Conservation (phyloP, 2,797 vertebrate species). For the Benthosema pterotum region DNA sequence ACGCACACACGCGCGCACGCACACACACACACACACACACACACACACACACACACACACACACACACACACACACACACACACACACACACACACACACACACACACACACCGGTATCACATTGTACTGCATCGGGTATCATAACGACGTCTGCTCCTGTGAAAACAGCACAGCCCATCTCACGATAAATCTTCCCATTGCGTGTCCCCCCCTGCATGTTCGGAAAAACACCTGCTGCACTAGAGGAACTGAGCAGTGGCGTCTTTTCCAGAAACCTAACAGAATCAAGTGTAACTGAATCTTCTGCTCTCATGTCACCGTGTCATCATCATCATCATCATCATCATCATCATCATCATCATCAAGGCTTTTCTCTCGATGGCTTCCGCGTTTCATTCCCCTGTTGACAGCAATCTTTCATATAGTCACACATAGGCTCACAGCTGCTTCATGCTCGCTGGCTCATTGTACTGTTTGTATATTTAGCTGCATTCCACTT, state of each 20-base stretch:
- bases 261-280: no score
- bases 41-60: not conserved
- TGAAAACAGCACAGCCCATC: no score
- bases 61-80: slow-evolving; percentile 9
- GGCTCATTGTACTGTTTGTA: slow-evolving; percentile 75
- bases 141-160: no score
- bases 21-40: not conserved
- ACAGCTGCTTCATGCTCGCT: slow-evolving; percentile 44
- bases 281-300: no score
- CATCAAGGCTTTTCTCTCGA: not conserved
- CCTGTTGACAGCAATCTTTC: slow-evolving; percentile 48
- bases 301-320: not conserved
- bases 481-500: slow-evolving; percentile 70
- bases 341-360: slow-evolving; percentile 2
- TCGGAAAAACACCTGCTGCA: no score
- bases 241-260: no score
- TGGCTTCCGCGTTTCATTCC: slow-evolving; percentile 18
- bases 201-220: no score
- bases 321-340: not conserved
- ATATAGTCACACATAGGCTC: slow-evolving; percentile 7
- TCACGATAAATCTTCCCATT: no score
- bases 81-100: slow-evolving; percentile 5
- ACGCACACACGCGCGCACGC: slow-evolving; percentile 14
- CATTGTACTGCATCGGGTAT: no score
- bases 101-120: not conserved